phyloP scores from a whole-genome alignment of 2,113 vertebrate species.

The Sphyrna mokarran region DNA sequence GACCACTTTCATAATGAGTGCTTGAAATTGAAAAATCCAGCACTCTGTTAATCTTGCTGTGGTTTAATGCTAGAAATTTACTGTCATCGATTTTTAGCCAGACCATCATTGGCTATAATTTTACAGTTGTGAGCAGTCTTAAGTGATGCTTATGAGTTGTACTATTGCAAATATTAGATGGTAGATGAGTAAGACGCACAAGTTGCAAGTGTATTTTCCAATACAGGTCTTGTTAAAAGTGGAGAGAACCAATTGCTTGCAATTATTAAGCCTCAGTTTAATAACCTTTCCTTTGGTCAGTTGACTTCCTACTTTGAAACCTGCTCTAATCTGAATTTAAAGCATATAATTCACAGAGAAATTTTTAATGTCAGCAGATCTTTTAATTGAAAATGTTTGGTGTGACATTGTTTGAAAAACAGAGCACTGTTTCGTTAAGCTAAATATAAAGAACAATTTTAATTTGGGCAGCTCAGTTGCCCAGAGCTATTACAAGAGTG shows the following conservation, averaged over 20 bases:
- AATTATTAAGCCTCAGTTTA: neutral
- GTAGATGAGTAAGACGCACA: neutral
- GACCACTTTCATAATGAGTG: neutral
- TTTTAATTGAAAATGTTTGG: neutral
- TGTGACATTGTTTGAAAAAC: neutral
- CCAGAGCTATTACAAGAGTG: neutral
- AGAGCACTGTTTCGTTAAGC: neutral
- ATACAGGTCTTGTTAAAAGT: neutral
- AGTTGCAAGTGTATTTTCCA: neutral
- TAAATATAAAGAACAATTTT: neutral
- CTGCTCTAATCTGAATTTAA: neutral
- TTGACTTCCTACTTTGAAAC: neutral
- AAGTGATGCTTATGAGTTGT: neutral
- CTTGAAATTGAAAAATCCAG: neutral
- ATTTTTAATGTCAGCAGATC: neutral
- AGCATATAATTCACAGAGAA: neutral
- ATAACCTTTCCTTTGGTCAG: neutral
- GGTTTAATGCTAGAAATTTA: neutral
- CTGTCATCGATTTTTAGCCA: neutral
- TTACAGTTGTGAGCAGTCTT: neutral
- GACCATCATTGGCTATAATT: neutral
- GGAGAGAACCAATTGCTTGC: neutral
- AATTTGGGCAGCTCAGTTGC: neutral
- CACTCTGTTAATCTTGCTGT: neutral
- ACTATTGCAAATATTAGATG: neutral